Percentiles rank a stretch among this genome's conserved stretches.
phyloP scores from a whole-genome alignment of 2,888 invertebrate genomes.

The Sipha maydis region DNA sequence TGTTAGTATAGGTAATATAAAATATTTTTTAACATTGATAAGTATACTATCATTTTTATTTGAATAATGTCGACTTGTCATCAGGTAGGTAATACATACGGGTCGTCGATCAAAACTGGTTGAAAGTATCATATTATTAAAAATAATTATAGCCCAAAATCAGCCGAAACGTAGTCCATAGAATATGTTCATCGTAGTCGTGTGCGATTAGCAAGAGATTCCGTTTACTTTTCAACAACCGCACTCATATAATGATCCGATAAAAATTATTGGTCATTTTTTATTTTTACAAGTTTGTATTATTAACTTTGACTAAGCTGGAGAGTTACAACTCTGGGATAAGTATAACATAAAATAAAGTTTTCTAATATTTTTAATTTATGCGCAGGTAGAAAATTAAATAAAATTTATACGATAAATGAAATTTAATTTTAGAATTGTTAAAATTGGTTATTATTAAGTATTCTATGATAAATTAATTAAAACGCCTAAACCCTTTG shows the following conservation, averaged over 20 bases:
- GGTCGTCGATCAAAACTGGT: conserved; percentile 48
- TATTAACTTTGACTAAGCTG: neutral
- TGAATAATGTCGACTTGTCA: conserved; percentile 38
- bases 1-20: neutral
- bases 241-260: neutral
- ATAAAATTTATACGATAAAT: neutral
- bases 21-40: neutral
- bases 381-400: neutral
- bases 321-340: neutral
- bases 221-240: neutral
- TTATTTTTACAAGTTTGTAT: neutral
- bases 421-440: neutral
- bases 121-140: conserved; percentile 8
- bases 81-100: conserved; percentile 21
- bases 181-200: conserved; percentile 19
- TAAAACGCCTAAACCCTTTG: too few species aligned
- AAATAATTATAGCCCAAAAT: conserved; percentile 31
- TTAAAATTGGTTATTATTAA: neutral
- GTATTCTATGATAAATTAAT: neutral
- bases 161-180: neutral
- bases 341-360: neutral
- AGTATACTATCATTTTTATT: neutral
- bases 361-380: too few species aligned
- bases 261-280: neutral
- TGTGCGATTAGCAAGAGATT: neutral